A percentile compares a stretch with the other conserved stretches of the same genome.
phyloP scores from a whole-genome alignment of 2,797 vertebrate genomes.

The Neosilurus hyrtlii region DNA sequence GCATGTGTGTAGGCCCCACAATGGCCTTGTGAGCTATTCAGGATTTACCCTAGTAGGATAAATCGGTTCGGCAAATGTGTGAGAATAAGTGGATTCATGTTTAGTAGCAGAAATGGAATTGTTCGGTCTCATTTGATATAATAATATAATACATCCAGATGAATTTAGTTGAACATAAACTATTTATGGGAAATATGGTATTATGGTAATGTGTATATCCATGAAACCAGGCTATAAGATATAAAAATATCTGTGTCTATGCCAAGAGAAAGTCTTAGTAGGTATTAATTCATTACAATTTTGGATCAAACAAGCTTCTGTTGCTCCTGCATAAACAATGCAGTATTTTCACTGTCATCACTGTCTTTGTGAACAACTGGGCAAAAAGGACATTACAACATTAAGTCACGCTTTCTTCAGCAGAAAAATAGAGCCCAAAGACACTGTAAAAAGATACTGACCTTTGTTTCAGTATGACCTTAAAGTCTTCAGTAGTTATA shows the following conservation, averaged over 20 bases:
- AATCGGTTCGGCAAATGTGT: too few relatives aligned
- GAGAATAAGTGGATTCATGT: not conserved
- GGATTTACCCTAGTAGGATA: too few relatives aligned
- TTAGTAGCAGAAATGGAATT: too few relatives aligned
- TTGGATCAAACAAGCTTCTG: not conserved
- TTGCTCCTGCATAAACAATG: not conserved
- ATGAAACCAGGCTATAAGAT: not conserved
- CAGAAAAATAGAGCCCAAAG: not conserved
- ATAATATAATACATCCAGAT: not conserved
- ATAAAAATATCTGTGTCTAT: not conserved
- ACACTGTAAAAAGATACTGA: constrained; percentile 54
- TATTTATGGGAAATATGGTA: not conserved
- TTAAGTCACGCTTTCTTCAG: not conserved
- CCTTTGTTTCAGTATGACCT: constrained; percentile 84
- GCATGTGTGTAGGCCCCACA: too few relatives aligned
- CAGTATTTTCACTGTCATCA: not conserved
- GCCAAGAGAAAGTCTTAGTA: not conserved
- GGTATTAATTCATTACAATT: not conserved
- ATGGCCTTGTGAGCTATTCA: too few relatives aligned
- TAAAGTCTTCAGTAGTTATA: constrained; percentile 84
- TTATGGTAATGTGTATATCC: not conserved
- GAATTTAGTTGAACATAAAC: not conserved
- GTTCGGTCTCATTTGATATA: not conserved
- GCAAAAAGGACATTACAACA: not conserved
- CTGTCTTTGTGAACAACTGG: not conserved